Evolutionary conservation across 2,888 invertebrate genomes (phyloP).

Genomic region (Xestoiulus laeticollis): DNA sequence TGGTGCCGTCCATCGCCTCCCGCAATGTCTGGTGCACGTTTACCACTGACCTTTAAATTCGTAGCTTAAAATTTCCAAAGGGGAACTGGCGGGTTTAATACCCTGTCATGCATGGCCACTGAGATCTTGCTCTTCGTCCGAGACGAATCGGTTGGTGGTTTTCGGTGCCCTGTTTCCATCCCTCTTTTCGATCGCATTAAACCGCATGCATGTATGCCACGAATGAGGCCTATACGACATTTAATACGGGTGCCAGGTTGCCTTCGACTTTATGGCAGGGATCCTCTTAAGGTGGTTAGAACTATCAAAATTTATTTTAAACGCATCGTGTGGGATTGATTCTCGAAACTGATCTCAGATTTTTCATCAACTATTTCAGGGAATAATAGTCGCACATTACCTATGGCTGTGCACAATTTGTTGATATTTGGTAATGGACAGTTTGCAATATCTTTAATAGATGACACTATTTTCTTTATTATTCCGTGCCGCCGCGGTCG

Average conservation of each 20-base stretch:
- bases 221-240: neutral
- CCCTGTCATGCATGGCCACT: conserved; percentile 32
- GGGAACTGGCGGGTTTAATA: neutral
- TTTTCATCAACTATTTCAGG: neutral
- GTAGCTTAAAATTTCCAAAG: neutral
- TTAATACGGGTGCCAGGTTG: neutral
- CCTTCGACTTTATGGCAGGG: neutral
- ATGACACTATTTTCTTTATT: neutral
- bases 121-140: conserved; percentile 20
- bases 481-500: neutral
- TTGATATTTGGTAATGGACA: neutral
- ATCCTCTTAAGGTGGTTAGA: neutral
- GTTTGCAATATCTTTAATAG: neutral
- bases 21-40: conserved; percentile 52
- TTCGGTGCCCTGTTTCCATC: neutral
- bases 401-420: neutral
- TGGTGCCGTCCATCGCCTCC: neutral
- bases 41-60: conserved; percentile 51
- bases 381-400: neutral
- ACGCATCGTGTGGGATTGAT: neutral
- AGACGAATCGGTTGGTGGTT: conserved; percentile 6
- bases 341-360: neutral
- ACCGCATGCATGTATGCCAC: neutral
- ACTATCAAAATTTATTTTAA: neutral
- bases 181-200: neutral